Conservation (phyloP, 1,140 invertebrate genomes). For the Triops longicaudatus region DNA sequence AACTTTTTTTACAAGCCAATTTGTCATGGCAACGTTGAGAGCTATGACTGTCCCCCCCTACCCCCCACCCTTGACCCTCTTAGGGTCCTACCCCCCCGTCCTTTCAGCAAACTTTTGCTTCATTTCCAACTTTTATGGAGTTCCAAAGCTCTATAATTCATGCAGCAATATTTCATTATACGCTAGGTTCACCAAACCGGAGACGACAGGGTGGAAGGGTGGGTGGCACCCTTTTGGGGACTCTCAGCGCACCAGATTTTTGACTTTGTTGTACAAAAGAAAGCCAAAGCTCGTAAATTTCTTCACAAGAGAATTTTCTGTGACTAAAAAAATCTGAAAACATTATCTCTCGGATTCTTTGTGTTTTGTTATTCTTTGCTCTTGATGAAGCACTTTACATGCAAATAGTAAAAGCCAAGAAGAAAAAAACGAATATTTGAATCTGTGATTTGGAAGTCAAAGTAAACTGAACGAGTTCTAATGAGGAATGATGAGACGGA, state of each 20-base stretch:
- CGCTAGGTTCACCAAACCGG: too few species aligned
- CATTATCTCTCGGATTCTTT: neutral
- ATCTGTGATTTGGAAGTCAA: too few species aligned
- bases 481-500: neutral
- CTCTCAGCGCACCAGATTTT: too few species aligned
- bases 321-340: too few species aligned
- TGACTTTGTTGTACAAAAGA: neutral
- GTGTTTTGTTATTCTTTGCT: neutral
- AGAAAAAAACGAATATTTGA: neutral
- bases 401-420: neutral
- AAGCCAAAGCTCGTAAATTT: too few species aligned
- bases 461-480: neutral
- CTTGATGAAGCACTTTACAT: neutral
- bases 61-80: neutral
- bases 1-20: slow-evolving; percentile 1
- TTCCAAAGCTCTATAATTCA: neutral
- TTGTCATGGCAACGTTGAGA: neutral
- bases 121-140: neutral
- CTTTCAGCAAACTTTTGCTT: neutral
- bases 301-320: too few species aligned
- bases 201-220: too few species aligned
- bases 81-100: neutral
- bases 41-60: neutral
- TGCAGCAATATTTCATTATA: neutral
- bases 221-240: neutral